Evolutionary conservation across 2,113 vertebrate genomes (phyloP).

Genomic region (Thryonomys swinderianus): DNA sequence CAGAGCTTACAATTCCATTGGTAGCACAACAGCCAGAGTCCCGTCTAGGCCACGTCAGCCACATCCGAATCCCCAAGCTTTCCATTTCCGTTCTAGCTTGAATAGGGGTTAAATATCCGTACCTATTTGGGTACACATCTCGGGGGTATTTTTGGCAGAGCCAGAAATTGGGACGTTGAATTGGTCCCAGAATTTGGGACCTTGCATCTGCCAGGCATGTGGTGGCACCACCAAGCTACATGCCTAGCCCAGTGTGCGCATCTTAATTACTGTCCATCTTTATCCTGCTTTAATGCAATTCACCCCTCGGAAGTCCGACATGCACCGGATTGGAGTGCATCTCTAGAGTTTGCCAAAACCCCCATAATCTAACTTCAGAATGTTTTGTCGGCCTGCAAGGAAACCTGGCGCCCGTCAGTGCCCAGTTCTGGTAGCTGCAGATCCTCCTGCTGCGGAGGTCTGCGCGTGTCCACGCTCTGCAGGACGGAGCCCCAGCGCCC

Average conservation of each 20-base stretch:
- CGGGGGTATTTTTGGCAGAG: no score
- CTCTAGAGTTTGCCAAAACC: no score
- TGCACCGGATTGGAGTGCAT: background rate
- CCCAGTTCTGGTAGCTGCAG: fast-evolving
- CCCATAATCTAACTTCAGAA: fast-evolving
- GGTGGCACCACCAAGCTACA: no score
- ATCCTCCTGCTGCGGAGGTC: background rate
- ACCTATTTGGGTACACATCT: fast-evolving
- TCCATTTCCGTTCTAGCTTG: background rate
- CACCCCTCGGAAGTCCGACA: fast-evolving
- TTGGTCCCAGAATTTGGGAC: no score
- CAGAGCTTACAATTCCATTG: no score
- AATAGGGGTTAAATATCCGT: background rate
- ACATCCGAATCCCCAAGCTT: background rate
- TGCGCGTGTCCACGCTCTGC: fast-evolving
- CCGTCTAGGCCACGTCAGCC: no score
- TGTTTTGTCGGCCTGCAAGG: background rate
- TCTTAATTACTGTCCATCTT: background rate
- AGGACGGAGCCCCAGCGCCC: fast-evolving
- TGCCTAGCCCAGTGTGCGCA: no score
- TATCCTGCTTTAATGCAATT: background rate
- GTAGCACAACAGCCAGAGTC: fast-evolving
- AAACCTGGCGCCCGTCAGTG: fast-evolving
- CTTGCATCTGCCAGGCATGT: no score
- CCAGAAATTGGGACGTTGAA: no score